These are phyloP conservation scores for Yponomeuta plumbellus DNA, from an alignment of 2,888 invertebrate genomes.

Conservation along the genomic window DNA sequence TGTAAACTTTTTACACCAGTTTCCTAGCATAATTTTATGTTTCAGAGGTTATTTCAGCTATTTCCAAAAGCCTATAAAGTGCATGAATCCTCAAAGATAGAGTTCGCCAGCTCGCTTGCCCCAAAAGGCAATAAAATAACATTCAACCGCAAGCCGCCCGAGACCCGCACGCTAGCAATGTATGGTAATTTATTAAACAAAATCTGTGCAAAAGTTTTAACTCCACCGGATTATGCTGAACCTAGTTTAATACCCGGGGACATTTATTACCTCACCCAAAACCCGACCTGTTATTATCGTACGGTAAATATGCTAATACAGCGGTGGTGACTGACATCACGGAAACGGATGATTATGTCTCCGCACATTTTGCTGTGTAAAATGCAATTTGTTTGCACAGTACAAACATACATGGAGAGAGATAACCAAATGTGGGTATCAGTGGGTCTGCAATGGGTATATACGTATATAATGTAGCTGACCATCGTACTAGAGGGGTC, in stretches of 20 bases:
- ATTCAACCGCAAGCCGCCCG: neutral
- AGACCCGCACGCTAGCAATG: neutral
- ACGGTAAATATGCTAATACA: constrained; percentile 12
- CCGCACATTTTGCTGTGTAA: no score
- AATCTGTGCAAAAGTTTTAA: constrained; percentile 4
- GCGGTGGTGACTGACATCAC: neutral
- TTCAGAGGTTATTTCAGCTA: no score
- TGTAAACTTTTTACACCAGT: no score
- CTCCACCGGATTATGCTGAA: constrained; percentile 10
- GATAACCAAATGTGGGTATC: no score
- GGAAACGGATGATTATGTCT: neutral
- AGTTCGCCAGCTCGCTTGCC: neutral
- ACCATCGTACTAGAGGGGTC: no score
- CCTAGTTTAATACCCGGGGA: constrained; percentile 5
- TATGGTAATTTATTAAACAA: constrained; percentile 12
- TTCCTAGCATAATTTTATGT: no score
- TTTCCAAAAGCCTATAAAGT: neutral
- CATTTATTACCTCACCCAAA: constrained; percentile 10
- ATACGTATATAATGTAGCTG: no score
- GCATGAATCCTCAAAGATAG: neutral
- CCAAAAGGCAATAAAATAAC: neutral
- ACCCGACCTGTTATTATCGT: constrained; percentile 9
- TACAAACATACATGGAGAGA: no score
- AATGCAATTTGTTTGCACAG: no score
- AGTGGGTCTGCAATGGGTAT: no score